Percentiles rank a stretch among this genome's conserved stretches.
phyloP scores from a whole-genome alignment of 2,888 invertebrate species.

The Melieria crassipennis region DNA sequence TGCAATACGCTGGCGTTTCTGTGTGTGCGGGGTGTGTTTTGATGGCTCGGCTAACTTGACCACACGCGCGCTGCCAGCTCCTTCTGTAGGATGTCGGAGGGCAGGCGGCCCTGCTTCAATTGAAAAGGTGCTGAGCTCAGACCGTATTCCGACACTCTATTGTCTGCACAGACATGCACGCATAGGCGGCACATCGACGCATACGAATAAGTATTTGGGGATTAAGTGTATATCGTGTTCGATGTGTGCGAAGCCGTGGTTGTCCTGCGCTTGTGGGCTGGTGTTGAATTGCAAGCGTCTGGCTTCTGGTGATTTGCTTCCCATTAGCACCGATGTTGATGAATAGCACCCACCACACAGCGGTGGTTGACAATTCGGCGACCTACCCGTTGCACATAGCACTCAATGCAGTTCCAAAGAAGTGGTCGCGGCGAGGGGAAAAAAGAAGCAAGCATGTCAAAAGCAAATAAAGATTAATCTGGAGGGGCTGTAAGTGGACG shows the following conservation, averaged over 20 bases:
- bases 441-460: no score
- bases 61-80: neutral
- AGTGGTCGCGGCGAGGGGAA: no score
- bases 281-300: neutral
- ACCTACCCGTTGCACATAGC: no score
- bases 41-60: neutral
- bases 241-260: neutral
- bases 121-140: constrained; percentile 17
- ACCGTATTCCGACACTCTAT: neutral
- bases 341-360: no score
- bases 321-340: neutral
- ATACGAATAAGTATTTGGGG: neutral
- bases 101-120: neutral
- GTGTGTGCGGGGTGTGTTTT: neutral
- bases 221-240: neutral
- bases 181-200: neutral
- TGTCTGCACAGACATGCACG: neutral
- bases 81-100: neutral
- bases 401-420: no score
- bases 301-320: constrained; percentile 4
- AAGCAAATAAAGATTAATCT: no score
- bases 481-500: no score
- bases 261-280: neutral
- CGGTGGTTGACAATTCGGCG: no score
- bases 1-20: neutral